A percentile compares a stretch with the other conserved stretches of the same genome.
These are phyloP conservation scores for Nomada lathburiana DNA, from an alignment of 2,888 invertebrate species.

Conservation along the genomic window DNA sequence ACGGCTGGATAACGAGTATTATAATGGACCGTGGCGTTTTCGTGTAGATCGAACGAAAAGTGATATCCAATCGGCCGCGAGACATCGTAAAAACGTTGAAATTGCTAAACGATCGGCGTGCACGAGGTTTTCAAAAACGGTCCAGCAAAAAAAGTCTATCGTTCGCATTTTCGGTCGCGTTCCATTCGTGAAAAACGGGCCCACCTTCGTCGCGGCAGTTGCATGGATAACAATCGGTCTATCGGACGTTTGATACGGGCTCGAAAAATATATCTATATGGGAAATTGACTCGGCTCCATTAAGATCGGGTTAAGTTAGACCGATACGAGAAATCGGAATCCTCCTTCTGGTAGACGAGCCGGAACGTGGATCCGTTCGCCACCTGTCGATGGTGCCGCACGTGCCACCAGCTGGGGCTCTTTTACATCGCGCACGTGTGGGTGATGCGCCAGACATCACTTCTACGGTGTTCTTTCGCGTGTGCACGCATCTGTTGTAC, in stretches of 20 bases:
- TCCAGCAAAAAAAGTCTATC: no score
- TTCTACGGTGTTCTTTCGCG: not conserved
- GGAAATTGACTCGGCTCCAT: conserved; percentile 9
- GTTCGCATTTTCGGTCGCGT: no score
- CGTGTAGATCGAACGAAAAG: conserved; percentile 30
- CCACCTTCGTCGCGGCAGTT: not conserved
- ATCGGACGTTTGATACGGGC: conserved; percentile 5
- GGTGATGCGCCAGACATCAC: conserved; percentile 31
- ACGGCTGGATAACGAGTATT: conserved; percentile 46
- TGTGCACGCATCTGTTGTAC: not conserved
- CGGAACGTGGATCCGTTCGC: conserved; percentile 65
- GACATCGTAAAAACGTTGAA: conserved; percentile 8
- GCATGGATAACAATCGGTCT: conserved; percentile 5
- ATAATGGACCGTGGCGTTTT: conserved; percentile 40
- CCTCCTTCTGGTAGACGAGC: not conserved
- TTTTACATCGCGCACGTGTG: conserved; percentile 33
- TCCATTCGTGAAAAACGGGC: no score
- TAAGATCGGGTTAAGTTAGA: conserved; percentile 35
- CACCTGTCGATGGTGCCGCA: conserved; percentile 80
- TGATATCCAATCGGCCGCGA: conserved; percentile 16
- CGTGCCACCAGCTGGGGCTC: conserved; percentile 80
- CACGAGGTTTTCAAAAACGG: no score
- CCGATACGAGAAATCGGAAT: not conserved
- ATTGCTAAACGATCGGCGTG: no score
- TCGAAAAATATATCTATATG: not conserved